A percentile compares a stretch with the other conserved stretches of the same genome.
phyloP scores from a whole-genome alignment of 2,113 vertebrate species.

The Parus major region DNA sequence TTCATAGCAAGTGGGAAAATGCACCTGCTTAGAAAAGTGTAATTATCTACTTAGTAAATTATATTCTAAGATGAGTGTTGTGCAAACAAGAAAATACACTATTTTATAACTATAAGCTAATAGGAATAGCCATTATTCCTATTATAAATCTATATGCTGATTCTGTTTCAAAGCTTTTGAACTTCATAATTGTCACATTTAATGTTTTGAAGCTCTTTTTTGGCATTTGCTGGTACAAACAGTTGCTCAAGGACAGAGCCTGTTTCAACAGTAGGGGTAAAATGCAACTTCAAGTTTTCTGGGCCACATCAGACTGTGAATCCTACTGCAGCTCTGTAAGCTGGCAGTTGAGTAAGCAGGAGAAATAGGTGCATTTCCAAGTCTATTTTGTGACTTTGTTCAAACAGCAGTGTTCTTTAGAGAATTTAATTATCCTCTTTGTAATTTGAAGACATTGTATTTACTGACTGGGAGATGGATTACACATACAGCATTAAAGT shows the following conservation, averaged over 20 bases:
- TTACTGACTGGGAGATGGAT: not conserved
- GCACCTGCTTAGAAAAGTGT: not conserved
- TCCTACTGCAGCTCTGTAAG: not conserved
- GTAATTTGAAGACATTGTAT: not conserved
- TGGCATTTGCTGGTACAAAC: not conserved
- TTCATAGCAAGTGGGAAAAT: conserved; percentile 11
- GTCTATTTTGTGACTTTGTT: not conserved
- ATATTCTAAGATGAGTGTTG: not conserved
- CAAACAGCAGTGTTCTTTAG: not conserved
- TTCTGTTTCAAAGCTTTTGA: not conserved
- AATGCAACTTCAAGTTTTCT: not conserved
- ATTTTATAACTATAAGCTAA: not conserved
- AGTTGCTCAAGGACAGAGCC: not conserved
- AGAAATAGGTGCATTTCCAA: not conserved
- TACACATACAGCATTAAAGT: not conserved
- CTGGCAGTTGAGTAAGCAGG: not conserved
- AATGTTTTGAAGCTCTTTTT: not conserved
- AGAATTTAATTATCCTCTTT: not conserved
- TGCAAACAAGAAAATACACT: not conserved
- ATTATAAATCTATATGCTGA: not conserved
- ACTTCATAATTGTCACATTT: not conserved
- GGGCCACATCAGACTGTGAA: not conserved
- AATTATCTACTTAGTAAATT: not conserved
- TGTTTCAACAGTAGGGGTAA: not conserved
- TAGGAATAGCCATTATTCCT: not conserved